Evolutionary conservation across 2,113 vertebrate species (phyloP).

Genomic region (Paedocypris sp.): DNA sequence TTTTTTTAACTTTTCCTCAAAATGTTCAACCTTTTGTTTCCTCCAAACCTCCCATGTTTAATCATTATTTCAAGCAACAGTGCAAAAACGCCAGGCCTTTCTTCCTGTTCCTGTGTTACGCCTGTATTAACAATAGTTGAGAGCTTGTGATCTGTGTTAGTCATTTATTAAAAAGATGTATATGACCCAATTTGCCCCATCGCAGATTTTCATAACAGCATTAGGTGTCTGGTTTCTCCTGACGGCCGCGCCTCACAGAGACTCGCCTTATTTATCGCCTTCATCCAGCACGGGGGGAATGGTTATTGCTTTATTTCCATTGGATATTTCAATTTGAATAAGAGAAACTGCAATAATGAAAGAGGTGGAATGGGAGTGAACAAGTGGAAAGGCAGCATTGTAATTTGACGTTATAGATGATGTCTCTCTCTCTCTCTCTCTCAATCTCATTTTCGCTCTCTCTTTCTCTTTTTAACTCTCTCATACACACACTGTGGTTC

Average conservation of each 20-base stretch:
- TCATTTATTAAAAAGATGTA: constrained; percentile 45
- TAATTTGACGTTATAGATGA: constrained; percentile 41
- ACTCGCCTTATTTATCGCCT: constrained; percentile 42
- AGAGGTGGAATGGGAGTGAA: background rate
- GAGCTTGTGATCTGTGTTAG: constrained; percentile 37
- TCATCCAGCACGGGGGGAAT: constrained; percentile 25
- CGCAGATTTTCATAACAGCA: constrained; percentile 52
- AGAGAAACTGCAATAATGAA: constrained; percentile 9
- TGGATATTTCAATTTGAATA: constrained; percentile 40
- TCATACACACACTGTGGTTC: no score
- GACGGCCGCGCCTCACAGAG: constrained; percentile 28
- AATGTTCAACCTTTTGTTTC: no score
- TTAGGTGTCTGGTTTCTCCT: constrained; percentile 44
- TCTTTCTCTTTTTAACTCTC: no score
- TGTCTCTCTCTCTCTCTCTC: constrained; percentile 20
- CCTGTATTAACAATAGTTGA: constrained; percentile 28
- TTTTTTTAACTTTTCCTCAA: no score
- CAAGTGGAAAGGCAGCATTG: constrained; percentile 11
- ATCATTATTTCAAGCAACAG: constrained; percentile 26
- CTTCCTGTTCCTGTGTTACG: background rate
- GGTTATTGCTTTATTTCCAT: constrained; percentile 41
- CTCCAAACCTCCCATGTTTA: no score
- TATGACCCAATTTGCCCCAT: constrained; percentile 52
- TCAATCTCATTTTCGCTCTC: no score
- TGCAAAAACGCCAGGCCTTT: background rate